These are phyloP conservation scores for Chaetops frenatus DNA, from an alignment of 2,113 vertebrate genomes.

Conservation along the genomic window DNA sequence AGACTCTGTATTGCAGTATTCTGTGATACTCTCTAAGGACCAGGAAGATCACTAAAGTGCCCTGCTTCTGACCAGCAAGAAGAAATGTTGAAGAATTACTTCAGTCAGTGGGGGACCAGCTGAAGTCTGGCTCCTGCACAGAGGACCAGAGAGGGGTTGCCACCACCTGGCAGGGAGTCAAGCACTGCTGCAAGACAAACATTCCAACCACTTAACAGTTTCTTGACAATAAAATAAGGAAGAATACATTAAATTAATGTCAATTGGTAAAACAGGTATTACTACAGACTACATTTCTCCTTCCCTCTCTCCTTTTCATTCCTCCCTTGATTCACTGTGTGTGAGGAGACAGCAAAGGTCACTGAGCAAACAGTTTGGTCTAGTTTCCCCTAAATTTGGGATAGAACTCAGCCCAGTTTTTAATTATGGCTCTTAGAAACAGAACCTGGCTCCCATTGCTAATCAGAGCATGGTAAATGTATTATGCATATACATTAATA, in stretches of 20 bases:
- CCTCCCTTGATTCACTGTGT: neutral
- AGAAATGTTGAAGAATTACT: neutral
- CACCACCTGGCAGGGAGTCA: neutral
- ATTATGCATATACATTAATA: neutral
- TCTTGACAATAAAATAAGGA: neutral
- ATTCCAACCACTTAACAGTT: neutral
- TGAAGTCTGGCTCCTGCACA: neutral
- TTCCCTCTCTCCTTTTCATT: neutral
- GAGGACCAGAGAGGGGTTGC: neutral
- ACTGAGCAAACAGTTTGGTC: neutral
- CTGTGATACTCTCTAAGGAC: neutral
- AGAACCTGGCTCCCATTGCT: neutral
- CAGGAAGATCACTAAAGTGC: no score
- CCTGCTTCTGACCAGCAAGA: neutral
- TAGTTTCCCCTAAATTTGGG: neutral
- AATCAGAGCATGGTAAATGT: neutral
- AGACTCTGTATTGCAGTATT: neutral
- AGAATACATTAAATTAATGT: neutral
- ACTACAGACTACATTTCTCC: neutral
- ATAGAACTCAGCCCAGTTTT: neutral
- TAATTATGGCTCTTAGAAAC: neutral
- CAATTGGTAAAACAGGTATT: neutral
- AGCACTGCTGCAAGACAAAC: neutral
- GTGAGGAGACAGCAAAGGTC: neutral
- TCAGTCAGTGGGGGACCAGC: accelerated